Evolutionary conservation across 2,113 vertebrate genomes (phyloP), one percentile per base, ranked within the genome.

Genomic region (Morone saxatilis): DNA sequence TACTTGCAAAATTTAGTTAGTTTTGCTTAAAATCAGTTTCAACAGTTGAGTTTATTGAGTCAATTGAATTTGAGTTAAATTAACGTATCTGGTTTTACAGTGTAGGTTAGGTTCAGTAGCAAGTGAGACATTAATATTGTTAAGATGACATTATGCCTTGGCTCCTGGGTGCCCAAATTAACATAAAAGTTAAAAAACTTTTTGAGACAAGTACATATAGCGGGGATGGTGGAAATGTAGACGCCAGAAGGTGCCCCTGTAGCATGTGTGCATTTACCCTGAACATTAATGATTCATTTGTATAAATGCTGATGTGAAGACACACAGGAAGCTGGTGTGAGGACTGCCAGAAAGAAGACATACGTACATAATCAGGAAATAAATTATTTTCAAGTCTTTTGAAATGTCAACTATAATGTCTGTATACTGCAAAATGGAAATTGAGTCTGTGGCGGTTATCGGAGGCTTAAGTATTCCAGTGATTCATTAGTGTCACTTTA

Each of bases 321-420:
- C 17, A 57, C 0, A 47, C 20, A 51, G 31, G 47, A 16, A 36
- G 38, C 38, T 20, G 17, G n/a, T 56, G 79, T 17, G 31, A 56
- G 25, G 53, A 73, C 68, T 40, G 36, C 25, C 2, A 0, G 48
- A 47, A 45, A 54, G 5, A 41, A 62, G 8, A 51, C 31, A 31
- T 31, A 16, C 25, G 62, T 71, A 13, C 48, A 59, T 17, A 51
- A 45, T 71, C 62, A 63, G 31, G 41, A 50, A 66, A 76, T 14
- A 43, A 43, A 70, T 66, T 51, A 57, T 85, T 80, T 54, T 61
- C 19, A 59, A 53, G 47, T 56, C 73, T 71, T 78, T 45, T 59
- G n/a, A 88, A 86, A 86, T 87, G 80, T 77, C 76, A 81, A 1
- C 71, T 56, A 43, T 80, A 81, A 86, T 85, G 73, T 82, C 41